Percentiles rank a stretch among this genome's conserved stretches.
phyloP scores from a whole-genome alignment of 2,797 vertebrate genomes.

The Gymnoscopelus braueri region DNA sequence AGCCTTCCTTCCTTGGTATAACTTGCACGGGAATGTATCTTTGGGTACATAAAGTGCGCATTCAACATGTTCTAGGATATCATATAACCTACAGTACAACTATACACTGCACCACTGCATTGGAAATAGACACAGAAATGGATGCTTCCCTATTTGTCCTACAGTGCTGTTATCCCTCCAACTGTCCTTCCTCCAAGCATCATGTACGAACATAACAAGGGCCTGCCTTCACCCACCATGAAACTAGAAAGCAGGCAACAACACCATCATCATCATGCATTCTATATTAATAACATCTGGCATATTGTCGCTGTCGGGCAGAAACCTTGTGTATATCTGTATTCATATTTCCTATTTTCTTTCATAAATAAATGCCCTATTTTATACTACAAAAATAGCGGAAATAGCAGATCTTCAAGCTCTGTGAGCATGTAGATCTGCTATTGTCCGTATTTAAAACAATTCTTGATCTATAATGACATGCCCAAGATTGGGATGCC shows the following conservation, averaged over 20 bases:
- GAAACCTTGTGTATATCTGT: no score
- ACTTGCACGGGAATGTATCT: constrained; percentile 18
- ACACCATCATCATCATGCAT: constrained; percentile 48
- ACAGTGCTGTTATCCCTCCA: constrained; percentile 20
- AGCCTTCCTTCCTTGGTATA: background rate
- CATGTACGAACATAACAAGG: constrained; percentile 36
- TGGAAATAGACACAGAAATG: constrained; percentile 35
- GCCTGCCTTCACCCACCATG: constrained; percentile 32
- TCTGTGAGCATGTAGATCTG: no score
- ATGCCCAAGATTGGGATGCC: no score
- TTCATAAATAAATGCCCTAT: background rate
- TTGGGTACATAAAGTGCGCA: constrained; percentile 1
- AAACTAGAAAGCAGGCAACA: constrained; percentile 49
- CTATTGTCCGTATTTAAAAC: no score
- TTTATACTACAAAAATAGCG: no score
- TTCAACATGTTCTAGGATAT: constrained; percentile 14
- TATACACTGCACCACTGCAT: background rate
- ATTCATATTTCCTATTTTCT: no score
- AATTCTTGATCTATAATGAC: background rate
- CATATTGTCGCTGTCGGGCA: constrained; percentile 28
- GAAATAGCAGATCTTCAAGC: no score
- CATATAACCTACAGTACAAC: constrained; percentile 1
- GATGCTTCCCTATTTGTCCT: constrained; percentile 61
- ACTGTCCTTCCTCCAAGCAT: constrained; percentile 37
- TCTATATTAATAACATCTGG: constrained; percentile 75